These are phyloP conservation scores for Scaptodrosophila latifasciaeformis DNA, from an alignment of 2,888 invertebrate genomes.

Conservation along the genomic window DNA sequence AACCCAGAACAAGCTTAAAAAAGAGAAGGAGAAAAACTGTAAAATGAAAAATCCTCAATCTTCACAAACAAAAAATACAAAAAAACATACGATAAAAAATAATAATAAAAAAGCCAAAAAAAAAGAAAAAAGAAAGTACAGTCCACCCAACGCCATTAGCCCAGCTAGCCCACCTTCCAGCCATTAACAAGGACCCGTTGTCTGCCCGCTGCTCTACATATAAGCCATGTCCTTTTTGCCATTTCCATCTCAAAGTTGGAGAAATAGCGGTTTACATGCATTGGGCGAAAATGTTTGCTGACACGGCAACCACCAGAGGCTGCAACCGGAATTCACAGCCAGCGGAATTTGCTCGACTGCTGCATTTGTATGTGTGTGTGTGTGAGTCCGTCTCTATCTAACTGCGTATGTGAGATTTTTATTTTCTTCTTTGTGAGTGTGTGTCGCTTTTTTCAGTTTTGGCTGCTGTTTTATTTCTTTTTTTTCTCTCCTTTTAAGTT, in stretches of 20 bases:
- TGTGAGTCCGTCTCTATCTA: not conserved
- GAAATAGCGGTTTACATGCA: constrained; percentile 26
- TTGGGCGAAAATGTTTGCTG: constrained; percentile 30
- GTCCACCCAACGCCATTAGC: not conserved
- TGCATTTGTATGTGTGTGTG: not conserved
- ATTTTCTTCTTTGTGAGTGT: constrained; percentile 12
- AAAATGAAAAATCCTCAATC: constrained; percentile 28
- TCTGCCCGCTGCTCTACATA: too few species aligned
- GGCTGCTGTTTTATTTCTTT: too few species aligned
- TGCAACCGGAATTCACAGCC: too few species aligned
- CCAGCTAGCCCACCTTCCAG: too few species aligned
- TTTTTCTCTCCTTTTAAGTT: not conserved
- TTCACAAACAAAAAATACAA: constrained; percentile 8
- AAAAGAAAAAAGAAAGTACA: constrained; percentile 7
- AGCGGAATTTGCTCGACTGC: too few species aligned
- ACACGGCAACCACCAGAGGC: not conserved
- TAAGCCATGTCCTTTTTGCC: too few species aligned
- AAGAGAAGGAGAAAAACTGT: constrained; percentile 38
- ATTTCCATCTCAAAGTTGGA: too few species aligned
- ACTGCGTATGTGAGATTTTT: not conserved
- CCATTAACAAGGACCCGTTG: too few species aligned
- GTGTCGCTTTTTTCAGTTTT: not conserved
- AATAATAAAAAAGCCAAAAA: constrained; percentile 8
- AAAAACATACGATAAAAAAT: constrained; percentile 3
- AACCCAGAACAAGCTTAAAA: constrained; percentile 54